A percentile compares a stretch with the other conserved stretches of the same genome.
Evolutionary conservation across 2,797 vertebrate genomes (phyloP).

Genomic region (Lepus oiostolus): DNA sequence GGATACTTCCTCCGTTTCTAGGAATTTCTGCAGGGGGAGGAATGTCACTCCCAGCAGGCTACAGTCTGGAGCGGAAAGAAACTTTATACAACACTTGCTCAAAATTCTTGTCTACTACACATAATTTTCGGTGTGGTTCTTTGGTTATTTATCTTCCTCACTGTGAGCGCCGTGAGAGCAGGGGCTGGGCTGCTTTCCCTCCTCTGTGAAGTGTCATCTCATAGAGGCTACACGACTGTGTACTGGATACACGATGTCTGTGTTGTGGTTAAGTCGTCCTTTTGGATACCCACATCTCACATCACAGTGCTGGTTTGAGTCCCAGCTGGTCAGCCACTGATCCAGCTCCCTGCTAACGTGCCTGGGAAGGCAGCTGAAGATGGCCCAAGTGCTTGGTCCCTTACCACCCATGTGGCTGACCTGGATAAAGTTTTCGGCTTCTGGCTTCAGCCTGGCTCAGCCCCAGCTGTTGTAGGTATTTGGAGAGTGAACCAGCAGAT

Average conservation of each 20-base stretch:
- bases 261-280: too few relatives aligned
- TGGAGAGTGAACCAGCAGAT: too few relatives aligned
- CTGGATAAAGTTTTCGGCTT: too few relatives aligned
- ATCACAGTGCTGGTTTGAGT: too few relatives aligned
- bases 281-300: too few relatives aligned
- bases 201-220: neutral
- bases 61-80: neutral
- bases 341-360: too few relatives aligned
- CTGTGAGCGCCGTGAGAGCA: neutral
- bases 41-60: neutral
- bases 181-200: neutral
- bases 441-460: too few relatives aligned
- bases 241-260: neutral
- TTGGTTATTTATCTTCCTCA: neutral
- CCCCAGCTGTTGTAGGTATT: too few relatives aligned
- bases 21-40: neutral
- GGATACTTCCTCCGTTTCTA: neutral
- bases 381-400: too few relatives aligned
- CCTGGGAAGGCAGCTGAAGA: too few relatives aligned
- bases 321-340: too few relatives aligned
- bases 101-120: neutral
- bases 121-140: slow-evolving; percentile 23
- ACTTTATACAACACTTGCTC: slow-evolving; percentile 3
- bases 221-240: neutral
- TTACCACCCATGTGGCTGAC: too few relatives aligned